A percentile compares a stretch with the other conserved stretches of the same genome.
phyloP scores from a whole-genome alignment of 1,140 invertebrate genomes.

The Helicoverpa zea region DNA sequence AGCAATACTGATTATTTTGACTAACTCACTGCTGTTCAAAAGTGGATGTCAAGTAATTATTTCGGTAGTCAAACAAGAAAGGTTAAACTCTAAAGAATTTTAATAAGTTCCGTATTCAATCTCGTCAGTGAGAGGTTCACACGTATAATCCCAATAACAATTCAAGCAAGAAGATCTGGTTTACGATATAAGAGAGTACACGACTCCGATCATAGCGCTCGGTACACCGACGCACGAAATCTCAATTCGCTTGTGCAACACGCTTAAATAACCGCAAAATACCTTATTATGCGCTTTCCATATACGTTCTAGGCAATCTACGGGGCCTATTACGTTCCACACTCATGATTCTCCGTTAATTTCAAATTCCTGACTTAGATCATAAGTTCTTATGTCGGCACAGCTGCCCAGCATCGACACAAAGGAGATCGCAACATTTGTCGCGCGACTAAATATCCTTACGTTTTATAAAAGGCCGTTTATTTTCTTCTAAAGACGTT shows the following conservation, averaged over 20 bases:
- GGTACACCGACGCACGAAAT: conserved; percentile 79
- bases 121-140: conserved; percentile 63
- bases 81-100: conserved; percentile 63
- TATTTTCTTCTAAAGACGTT: conserved; percentile 71
- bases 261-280: conserved; percentile 86
- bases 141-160: conserved; percentile 78
- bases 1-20: neutral
- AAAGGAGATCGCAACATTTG: conserved; percentile 82
- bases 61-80: conserved; percentile 39
- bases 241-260: conserved; percentile 82
- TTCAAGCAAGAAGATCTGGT: conserved; percentile 73
- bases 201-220: conserved; percentile 70
- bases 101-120: conserved; percentile 67
- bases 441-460: conserved; percentile 72
- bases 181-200: conserved; percentile 66
- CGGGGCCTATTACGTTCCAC: conserved; percentile 73
- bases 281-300: conserved; percentile 84
- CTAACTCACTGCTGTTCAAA: neutral
- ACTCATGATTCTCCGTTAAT: conserved; percentile 78
- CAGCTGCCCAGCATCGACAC: conserved; percentile 79
- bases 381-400: conserved; percentile 71
- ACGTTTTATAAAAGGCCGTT: conserved; percentile 79
- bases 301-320: conserved; percentile 82
- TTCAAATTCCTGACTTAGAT: conserved; percentile 68
- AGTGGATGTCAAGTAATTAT: conserved; percentile 30